Base-by-base conservation (phyloP, 2,888 invertebrate genomes). In the Sinhomidia bicolor region DNA sequence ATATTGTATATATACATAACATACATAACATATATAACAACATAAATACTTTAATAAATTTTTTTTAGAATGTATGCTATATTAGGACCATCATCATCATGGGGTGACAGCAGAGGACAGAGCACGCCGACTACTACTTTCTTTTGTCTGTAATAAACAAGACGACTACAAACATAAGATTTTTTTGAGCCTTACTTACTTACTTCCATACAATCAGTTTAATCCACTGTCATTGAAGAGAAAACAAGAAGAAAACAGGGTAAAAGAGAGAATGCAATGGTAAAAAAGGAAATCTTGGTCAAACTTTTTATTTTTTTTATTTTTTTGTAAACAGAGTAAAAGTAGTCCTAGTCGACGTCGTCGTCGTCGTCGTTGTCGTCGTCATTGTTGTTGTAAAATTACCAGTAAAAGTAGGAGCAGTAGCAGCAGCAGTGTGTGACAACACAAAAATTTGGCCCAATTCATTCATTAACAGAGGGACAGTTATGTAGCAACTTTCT, bases 401-500 rank as follows among this genome's bases (percentile, higher is more conserved):
- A 51, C 3, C 23, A 26, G 26, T 74, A 26, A 4, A 5, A 36
- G 54, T 78, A 47, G 51, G n/a, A 51, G 51, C 29, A 76, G 41
- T 23, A 2, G 23, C 10, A 51, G 82, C 51, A 36, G 68, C 76
- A 47, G 29, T 68, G 76, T 54, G 83, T 88, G 88, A 88, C 84
- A 88, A 88, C 60, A 88, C 62, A n/a, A 80, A 84, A 71, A 84
- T 88, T 88, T 88, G 88, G 88, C 68, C 88, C 88, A 88, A 88
- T 88, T 88, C 88, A 88, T 88, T 88, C 88, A 88, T 88, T 88
- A 84, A 88, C 88, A 88, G 88, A 60, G 84, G 84, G 88, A 88
- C 88, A 88, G 84, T 88, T 83, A 84, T 88, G 88, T 88, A 84
- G 84, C 80, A 88, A 88, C 57, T 88, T 88, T 88, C 57, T 83